Evolutionary conservation across 2,888 invertebrate genomes (phyloP), one percentile per base, ranked within the genome.

Genomic region (Erebia palarica): DNA sequence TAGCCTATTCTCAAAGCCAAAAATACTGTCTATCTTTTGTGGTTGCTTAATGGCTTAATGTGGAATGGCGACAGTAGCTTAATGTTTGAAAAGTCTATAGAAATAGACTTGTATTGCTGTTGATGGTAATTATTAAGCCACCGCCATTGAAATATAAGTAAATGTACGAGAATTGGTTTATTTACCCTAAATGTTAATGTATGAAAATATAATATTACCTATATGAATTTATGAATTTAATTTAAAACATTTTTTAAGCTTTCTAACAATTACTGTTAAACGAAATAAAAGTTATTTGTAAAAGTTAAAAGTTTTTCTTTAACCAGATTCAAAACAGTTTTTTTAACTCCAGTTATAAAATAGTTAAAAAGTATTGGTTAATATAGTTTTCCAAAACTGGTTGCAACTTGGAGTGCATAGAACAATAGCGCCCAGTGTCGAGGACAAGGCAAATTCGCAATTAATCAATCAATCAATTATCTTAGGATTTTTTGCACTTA

Each of bases 191-290:
- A 59, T 59, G n/a, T 59, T 7, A 53, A 53, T 16, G 53, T 18
- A 53, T 60, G 9, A 14, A 60, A 60, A 42, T 60, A 60, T 4
- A 8, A 36, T 60, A 60, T 60, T 42, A n/a, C n/a, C n/a, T n/a
- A 16, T 16, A 60, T 60, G 10, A 42, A 60, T 36, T 59, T 36
- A 36, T 8, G 16, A 9, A 53, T 16, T 16, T 44, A 60, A 60
- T 18, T 18, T 16, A 44, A 42, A 60, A 60, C 11, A 60, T 16
- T 60, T 60, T 60, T 60, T 60, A 60, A 60, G 60, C 60, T 60
- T 58, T 27, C 58, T 60, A 60, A 60, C 16, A 44, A n/a, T 44
- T 5, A 44, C 10, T 42, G 59, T 60, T 60, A n/a, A 53, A 58
- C 13, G 13, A 27, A 60, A 60, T 60, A 60, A 27, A 60, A 9